phyloP scores from a whole-genome alignment of 2,888 invertebrate genomes.

The Gandaritis pyraliata region DNA sequence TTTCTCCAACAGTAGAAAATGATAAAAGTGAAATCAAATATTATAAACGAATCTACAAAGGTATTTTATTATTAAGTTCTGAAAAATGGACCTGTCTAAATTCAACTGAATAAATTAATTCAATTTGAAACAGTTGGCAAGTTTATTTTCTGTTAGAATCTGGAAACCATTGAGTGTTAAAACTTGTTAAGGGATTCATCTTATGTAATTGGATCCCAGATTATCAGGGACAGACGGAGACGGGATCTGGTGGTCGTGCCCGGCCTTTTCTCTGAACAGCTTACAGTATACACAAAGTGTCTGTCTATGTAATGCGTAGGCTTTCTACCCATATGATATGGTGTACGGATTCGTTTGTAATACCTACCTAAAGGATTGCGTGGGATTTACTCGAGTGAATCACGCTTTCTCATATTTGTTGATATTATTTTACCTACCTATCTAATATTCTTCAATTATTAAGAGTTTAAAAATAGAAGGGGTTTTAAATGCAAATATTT shows the following conservation, averaged over 20 bases:
- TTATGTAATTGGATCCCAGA: conserved; percentile 50
- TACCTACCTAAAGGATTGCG: neutral
- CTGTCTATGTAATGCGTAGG: conserved; percentile 16
- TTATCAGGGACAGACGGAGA: conserved; percentile 42
- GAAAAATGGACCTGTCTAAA: conserved; percentile 18
- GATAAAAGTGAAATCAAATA: conserved; percentile 4
- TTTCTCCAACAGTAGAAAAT: neutral
- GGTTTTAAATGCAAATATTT: conserved; percentile 45
- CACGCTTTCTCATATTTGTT: no score
- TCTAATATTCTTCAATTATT: no score
- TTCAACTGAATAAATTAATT: conserved; percentile 43
- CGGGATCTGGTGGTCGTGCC: conserved; percentile 12
- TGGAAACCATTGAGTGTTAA: conserved; percentile 48
- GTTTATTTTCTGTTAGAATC: conserved; percentile 41
- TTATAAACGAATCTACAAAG: conserved; percentile 11
- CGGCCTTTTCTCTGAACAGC: conserved; percentile 27
- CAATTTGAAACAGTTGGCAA: conserved; percentile 43
- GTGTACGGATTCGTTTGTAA: neutral
- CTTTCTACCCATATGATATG: neutral
- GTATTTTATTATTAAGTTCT: conserved; percentile 11
- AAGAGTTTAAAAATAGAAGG: neutral
- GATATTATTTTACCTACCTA: no score
- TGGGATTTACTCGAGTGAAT: neutral
- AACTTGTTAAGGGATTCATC: conserved; percentile 49
- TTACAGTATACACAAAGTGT: conserved; percentile 16